Conservation (phyloP, 2,888 invertebrate genomes). For the Lordiphosa fenestrarum region DNA sequence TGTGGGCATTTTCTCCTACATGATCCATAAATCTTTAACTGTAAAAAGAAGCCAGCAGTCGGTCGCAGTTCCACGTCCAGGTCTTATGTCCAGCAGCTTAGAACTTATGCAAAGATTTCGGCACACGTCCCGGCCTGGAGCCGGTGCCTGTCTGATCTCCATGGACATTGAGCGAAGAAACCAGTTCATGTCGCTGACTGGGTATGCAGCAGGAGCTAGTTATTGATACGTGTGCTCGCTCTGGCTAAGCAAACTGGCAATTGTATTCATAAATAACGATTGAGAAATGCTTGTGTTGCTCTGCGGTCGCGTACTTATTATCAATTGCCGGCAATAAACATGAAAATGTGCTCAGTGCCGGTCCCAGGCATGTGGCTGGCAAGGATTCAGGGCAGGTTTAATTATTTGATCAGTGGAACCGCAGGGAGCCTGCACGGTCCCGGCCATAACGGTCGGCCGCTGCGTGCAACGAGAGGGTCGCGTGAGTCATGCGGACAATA, state of each 20-base stretch:
- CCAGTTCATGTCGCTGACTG: slow-evolving; percentile 54
- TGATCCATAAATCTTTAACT: slow-evolving; percentile 70
- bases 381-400: slow-evolving; percentile 31
- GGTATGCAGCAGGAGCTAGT: slow-evolving; percentile 37
- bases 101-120: slow-evolving; percentile 63
- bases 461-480: slow-evolving; percentile 32
- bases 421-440: background rate
- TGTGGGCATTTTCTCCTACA: slow-evolving; percentile 47
- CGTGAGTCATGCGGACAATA: slow-evolving; percentile 23
- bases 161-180: slow-evolving; percentile 37
- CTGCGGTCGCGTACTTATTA: slow-evolving; percentile 62
- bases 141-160: slow-evolving; percentile 49
- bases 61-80: slow-evolving; percentile 14
- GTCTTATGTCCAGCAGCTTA: slow-evolving; percentile 13
- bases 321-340: slow-evolving; percentile 70
- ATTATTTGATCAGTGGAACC: slow-evolving; percentile 32
- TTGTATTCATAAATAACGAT: slow-evolving; percentile 74
- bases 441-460: slow-evolving; percentile 34
- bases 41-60: slow-evolving; percentile 38
- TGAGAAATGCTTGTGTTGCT: slow-evolving; percentile 60
- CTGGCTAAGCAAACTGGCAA: slow-evolving; percentile 52
- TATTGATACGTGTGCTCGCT: slow-evolving; percentile 57
- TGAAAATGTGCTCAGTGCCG: slow-evolving; percentile 58
- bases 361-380: slow-evolving; percentile 22
- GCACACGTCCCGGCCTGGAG: slow-evolving; percentile 57